Evolutionary conservation across 2,797 vertebrate species (phyloP).

Genomic region (Yasuhikotakia modesta): DNA sequence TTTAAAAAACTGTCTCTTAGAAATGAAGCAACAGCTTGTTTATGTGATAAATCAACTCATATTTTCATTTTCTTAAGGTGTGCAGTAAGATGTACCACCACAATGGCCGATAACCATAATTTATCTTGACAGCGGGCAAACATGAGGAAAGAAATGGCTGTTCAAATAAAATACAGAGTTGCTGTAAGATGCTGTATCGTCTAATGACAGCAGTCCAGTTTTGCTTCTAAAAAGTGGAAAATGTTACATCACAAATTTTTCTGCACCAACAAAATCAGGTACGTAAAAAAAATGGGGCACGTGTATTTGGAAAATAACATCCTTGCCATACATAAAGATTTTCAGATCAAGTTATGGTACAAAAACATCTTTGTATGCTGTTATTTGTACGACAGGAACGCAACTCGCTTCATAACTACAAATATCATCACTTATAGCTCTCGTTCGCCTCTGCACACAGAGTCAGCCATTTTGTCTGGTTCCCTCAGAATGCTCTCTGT

Average conservation of each 20-base stretch:
- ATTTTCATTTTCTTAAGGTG: not conserved
- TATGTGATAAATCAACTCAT: conserved; percentile 19
- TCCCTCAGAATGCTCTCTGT: conserved; percentile 43
- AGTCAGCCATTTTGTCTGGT: conserved; percentile 78
- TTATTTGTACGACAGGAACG: conserved; percentile 33
- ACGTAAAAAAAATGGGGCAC: conserved; percentile 44
- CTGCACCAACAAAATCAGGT: conserved; percentile 34
- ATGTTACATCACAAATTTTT: conserved; percentile 36
- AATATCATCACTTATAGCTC: conserved; percentile 66
- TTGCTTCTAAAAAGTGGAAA: conserved; percentile 40
- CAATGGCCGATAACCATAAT: conserved; percentile 12
- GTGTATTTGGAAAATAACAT: conserved; percentile 36
- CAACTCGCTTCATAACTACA: conserved; percentile 22
- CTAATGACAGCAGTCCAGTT: conserved; percentile 35
- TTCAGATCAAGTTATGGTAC: conserved; percentile 21
- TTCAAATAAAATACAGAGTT: not conserved
- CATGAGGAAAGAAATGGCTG: conserved; percentile 5
- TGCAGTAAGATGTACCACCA: not conserved
- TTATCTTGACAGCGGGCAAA: not conserved
- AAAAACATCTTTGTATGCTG: conserved; percentile 38
- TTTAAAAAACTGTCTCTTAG: not conserved
- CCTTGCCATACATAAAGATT: conserved; percentile 19
- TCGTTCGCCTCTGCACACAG: conserved; percentile 62
- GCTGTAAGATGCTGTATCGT: conserved; percentile 7
- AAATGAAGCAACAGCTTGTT: conserved; percentile 28